Base-by-base conservation (phyloP, 1,140 invertebrate genomes). In the Drosophila equinoxialis region DNA sequence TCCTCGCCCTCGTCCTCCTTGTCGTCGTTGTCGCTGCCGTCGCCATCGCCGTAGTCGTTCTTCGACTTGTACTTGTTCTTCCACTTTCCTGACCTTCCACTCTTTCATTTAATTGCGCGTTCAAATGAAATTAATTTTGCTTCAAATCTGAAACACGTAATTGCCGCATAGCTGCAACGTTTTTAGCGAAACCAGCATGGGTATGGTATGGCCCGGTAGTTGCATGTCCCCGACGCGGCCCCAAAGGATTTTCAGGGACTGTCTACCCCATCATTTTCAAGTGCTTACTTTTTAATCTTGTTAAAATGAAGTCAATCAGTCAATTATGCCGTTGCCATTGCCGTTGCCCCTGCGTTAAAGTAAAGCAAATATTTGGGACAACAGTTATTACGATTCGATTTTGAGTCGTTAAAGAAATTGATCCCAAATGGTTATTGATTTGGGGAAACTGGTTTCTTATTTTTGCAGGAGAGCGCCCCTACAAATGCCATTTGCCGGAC, bases 401-500 rank as follows among this genome's bases (percentile, higher is more conserved):
- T 51, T 20, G 14, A 48, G 45, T 48, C 5, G 7, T 7, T 45
- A 14, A 45, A 14, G n/a, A 14, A 30, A 6, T 62, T 13, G 8
- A 8, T 48, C n/a, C 41, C 6, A 17, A 4, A 7, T 6, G 30
- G 37, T 37, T 48, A 26, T n/a, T 41, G 37, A 35, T 55, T 39
- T 30, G 30, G 30, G 30, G 6, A 30, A 30, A 6, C 23, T 4
- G 2, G 6, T 30, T 6, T 30, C 30, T 30, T 0, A 0, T 39
- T 11, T 95, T 95, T 39, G 3, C 94, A 99, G 98, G 98, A 90
- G 98, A 98, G 94, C 95, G 98, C 80, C 98, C 98, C 8, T 99
- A 99, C 94, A 97, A 98, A 93, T 99, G 98, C 93, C 97, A 98
- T 92, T 94, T 98, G 83, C 97, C 97, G 35, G 97, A 98, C 90